Evolutionary conservation across 2,888 invertebrate genomes (phyloP).

Genomic region (Macaria liturata): DNA sequence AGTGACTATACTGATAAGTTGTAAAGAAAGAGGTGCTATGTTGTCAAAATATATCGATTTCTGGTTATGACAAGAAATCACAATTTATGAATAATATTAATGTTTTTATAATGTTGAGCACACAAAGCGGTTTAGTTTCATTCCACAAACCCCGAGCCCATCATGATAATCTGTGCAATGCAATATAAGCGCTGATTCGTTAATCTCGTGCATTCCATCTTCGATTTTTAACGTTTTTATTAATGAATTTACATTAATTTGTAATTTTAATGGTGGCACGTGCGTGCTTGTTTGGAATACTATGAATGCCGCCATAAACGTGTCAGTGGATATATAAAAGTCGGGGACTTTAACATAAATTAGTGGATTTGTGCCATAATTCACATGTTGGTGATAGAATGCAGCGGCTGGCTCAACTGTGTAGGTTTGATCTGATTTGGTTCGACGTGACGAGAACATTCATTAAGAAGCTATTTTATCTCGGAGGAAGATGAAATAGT

Average conservation of each 20-base stretch:
- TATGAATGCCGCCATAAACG: constrained; percentile 28
- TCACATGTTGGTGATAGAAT: constrained; percentile 30
- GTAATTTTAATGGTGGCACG: constrained; percentile 35
- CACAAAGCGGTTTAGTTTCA: too few species aligned
- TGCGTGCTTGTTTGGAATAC: constrained; percentile 22
- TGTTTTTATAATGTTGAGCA: too few species aligned
- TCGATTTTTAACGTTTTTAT: constrained; percentile 32
- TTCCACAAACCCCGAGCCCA: too few species aligned
- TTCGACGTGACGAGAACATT: too few species aligned
- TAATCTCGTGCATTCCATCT: constrained; percentile 8
- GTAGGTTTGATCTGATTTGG: constrained; percentile 1
- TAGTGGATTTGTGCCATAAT: constrained; percentile 33
- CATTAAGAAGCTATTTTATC: too few species aligned
- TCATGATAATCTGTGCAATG: too few species aligned
- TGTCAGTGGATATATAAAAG: constrained; percentile 25
- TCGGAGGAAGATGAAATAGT: too few species aligned
- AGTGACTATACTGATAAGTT: too few species aligned
- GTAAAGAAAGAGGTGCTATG: too few species aligned
- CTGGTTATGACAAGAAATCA: too few species aligned
- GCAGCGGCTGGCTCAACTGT: constrained; percentile 3
- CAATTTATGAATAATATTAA: too few species aligned
- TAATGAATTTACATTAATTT: constrained; percentile 36
- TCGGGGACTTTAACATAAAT: constrained; percentile 34
- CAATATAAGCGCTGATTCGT: background rate
- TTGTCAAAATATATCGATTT: too few species aligned